A percentile compares a stretch with the other conserved stretches of the same genome.
phyloP scores from a whole-genome alignment of 1,140 invertebrate species.

The Helicoverpa zea region DNA sequence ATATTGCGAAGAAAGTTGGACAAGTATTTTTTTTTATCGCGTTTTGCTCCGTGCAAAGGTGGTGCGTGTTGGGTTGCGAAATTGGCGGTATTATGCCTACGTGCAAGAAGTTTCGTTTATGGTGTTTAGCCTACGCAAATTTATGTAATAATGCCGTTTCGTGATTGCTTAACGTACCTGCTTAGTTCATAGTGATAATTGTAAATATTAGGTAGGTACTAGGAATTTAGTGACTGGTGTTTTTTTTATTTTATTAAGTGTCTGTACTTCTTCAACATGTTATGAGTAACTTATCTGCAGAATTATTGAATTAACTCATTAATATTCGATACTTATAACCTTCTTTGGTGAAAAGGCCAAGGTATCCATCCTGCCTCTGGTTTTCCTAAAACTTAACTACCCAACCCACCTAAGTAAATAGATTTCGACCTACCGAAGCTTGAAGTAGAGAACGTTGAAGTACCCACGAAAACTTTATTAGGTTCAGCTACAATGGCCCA shows the following conservation, averaged over 20 bases:
- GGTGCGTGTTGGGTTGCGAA: conserved; percentile 9
- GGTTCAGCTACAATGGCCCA: too few species aligned
- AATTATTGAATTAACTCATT: conserved; percentile 22
- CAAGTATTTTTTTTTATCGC: conserved; percentile 28
- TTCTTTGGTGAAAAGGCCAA: too few species aligned
- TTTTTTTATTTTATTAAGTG: background rate
- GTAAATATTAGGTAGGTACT: background rate
- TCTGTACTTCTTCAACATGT: too few species aligned
- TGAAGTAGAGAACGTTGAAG: too few species aligned
- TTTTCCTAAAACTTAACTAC: too few species aligned
- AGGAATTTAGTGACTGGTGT: conserved; percentile 13
- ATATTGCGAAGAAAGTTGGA: conserved; percentile 34
- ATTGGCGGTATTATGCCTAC: conserved; percentile 42
- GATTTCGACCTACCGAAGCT: too few species aligned
- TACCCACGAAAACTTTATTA: too few species aligned
- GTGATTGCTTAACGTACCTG: conserved; percentile 44
- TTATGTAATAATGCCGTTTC: conserved; percentile 52
- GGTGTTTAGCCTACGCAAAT: conserved; percentile 58
- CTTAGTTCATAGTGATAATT: conserved; percentile 32
- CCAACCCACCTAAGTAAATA: too few species aligned
- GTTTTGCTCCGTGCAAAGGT: conserved; percentile 14
- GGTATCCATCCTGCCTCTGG: too few species aligned
- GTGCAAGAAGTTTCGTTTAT: conserved; percentile 1
- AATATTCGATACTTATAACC: background rate
- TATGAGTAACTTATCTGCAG: background rate